These are phyloP conservation scores for Lasioglossum oenotherae DNA, from an alignment of 2,888 invertebrate genomes.

Conservation along the genomic window DNA sequence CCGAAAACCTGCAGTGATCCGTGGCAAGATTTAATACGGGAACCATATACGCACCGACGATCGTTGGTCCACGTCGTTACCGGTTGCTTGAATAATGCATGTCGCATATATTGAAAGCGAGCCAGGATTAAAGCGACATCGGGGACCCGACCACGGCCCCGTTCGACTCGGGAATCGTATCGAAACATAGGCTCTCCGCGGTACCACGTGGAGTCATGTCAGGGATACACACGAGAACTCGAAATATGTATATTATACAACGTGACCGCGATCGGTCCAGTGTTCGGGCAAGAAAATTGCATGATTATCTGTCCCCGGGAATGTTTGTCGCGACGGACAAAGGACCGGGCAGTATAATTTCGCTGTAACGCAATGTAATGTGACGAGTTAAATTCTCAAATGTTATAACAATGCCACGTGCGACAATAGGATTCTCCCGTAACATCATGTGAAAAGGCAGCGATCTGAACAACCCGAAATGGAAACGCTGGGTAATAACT, in stretches of 20 bases:
- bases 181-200: constrained; percentile 49
- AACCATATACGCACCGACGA: constrained; percentile 63
- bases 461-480: background rate
- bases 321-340: background rate
- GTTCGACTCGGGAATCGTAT: constrained; percentile 60
- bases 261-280: background rate
- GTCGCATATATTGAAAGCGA: constrained; percentile 68
- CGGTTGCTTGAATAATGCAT: constrained; percentile 70
- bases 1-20: constrained; percentile 31
- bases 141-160: constrained; percentile 40
- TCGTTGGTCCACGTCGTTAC: constrained; percentile 54
- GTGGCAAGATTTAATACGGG: constrained; percentile 31
- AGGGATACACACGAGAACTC: background rate
- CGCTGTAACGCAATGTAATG: background rate
- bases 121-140: constrained; percentile 68
- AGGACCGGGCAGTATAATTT: background rate
- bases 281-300: background rate
- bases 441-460: background rate
- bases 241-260: constrained; percentile 14
- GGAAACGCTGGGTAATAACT: background rate
- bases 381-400: background rate
- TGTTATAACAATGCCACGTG: background rate
- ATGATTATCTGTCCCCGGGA: background rate
- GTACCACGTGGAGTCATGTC: constrained; percentile 51
- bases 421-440: background rate